A percentile compares a stretch with the other conserved stretches of the same genome.
These are phyloP conservation scores for Bedellia somnulentella DNA, from an alignment of 2,888 invertebrate species.

Conservation along the genomic window DNA sequence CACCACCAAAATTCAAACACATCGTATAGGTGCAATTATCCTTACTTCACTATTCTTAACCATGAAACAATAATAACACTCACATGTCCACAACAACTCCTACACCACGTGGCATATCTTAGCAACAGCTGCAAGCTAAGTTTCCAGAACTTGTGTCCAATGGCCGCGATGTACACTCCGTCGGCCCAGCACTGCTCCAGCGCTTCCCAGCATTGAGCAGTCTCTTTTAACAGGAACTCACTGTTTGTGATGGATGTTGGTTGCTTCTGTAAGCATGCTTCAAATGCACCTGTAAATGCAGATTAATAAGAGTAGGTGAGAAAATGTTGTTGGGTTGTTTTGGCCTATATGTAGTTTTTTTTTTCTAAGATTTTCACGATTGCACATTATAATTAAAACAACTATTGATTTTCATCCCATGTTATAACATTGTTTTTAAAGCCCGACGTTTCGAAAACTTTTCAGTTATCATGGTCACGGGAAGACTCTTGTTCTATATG, in stretches of 20 bases:
- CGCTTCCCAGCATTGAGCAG: constrained; percentile 48
- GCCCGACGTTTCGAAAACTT: no score
- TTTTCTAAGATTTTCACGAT: no score
- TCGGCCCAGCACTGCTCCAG: constrained; percentile 71
- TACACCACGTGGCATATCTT: constrained; percentile 76
- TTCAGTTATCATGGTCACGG: no score
- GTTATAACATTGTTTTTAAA: no score
- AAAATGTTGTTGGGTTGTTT: neutral
- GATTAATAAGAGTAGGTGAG: no score
- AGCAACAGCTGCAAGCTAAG: constrained; percentile 81
- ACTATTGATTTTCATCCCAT: no score
- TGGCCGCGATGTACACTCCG: constrained; percentile 76
- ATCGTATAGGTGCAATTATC: no score
- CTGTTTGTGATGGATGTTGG: constrained; percentile 28
- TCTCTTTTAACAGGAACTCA: constrained; percentile 47
- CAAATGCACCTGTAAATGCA: constrained; percentile 38
- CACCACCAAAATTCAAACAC: no score
- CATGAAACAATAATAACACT: no score
- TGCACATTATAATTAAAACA: no score
- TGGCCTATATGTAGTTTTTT: neutral
- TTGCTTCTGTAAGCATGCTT: constrained; percentile 27
- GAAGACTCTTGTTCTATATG: no score
- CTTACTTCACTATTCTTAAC: no score
- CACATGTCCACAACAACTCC: constrained; percentile 42
- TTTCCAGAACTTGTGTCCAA: constrained; percentile 87